Evolutionary conservation across 2,797 vertebrate genomes (phyloP).

Genomic region (Coilia nasus): DNA sequence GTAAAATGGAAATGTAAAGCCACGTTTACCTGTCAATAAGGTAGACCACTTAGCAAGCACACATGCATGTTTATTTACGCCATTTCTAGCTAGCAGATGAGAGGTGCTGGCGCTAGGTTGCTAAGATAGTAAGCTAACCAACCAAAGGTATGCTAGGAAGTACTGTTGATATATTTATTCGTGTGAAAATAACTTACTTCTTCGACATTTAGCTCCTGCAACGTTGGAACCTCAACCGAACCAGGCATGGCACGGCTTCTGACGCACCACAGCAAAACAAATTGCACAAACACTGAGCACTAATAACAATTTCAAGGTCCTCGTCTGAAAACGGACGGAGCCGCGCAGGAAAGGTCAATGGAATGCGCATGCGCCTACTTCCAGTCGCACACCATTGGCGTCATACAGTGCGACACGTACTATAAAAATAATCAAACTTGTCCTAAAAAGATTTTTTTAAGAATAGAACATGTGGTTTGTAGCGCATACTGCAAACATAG

Average conservation of each 20-base stretch:
- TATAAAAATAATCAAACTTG: background rate
- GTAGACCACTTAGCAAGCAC: background rate
- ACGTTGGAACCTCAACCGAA: slow-evolving; percentile 74
- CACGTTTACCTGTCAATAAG: background rate
- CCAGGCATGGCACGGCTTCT: slow-evolving; percentile 76
- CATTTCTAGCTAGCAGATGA: background rate
- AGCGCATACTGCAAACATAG: background rate
- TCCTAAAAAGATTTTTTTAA: background rate
- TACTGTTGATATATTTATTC: background rate
- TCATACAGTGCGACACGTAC: background rate
- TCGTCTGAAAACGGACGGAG: slow-evolving; percentile 63
- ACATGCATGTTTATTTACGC: background rate
- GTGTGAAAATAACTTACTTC: slow-evolving; percentile 78
- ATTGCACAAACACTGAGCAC: slow-evolving; percentile 25
- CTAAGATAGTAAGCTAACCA: slow-evolving; percentile 40
- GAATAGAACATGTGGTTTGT: background rate
- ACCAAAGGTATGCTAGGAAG: background rate
- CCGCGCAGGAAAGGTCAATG: slow-evolving; percentile 74
- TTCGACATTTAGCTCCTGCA: slow-evolving; percentile 84
- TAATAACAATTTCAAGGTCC: slow-evolving; percentile 64
- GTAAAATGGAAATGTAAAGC: background rate
- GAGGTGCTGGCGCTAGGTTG: background rate
- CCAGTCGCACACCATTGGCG: slow-evolving; percentile 52
- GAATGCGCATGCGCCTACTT: slow-evolving; percentile 53
- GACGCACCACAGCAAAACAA: slow-evolving; percentile 26